Base-by-base conservation (phyloP, 53 echinoderm and acorn worm species). In the Astropecten irregularis region DNA sequence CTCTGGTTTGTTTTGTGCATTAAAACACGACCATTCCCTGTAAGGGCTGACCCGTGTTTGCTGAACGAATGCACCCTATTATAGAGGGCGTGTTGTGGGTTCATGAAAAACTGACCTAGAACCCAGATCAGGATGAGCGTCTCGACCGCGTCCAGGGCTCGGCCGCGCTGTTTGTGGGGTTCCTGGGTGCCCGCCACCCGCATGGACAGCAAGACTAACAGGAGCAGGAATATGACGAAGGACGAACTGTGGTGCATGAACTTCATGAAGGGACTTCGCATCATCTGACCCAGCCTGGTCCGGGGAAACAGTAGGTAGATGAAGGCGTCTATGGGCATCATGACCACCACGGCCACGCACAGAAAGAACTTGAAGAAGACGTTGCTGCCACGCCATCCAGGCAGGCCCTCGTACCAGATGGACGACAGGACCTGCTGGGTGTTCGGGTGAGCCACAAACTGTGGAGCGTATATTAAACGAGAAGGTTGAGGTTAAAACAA, bases 201-300 rank as follows among this genome's bases (percentile, higher is more conserved):
- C 1, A 86, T 87, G 2, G 99, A 99, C 15, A 90, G 92, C 54
- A 95, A 37, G 54, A 95, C 99, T 25, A 99, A 73, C 25, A 99
- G 85, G 4, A 83, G 23, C 71, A 99, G 86, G 71, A 99, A 99
- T 56, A 88, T 89, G 33, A 94, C 83, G 64, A 99, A 99, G 9
- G 99, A 99, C 4, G 94, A 92, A 59, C 94, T 95, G 84, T 99
- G 99, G 58, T 99, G 95, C 86, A 99, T 82, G 85, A 99, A 99
- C 89, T 99, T 99, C 99, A 99, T 99, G 82, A 99, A 99, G 7
- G 99, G 99, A 13, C 94, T 89, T 14, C 99, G 65, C 67, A 99
- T 83, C 65, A 99, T 73, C 36, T 90, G 88, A 10, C 99, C 95
- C 10, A 95, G 40, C 16, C 84, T 73, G 5, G 85, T 90, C 42